Conservation (phyloP, 2,888 invertebrate genomes). For the Drosophila nigritarsus region DNA sequence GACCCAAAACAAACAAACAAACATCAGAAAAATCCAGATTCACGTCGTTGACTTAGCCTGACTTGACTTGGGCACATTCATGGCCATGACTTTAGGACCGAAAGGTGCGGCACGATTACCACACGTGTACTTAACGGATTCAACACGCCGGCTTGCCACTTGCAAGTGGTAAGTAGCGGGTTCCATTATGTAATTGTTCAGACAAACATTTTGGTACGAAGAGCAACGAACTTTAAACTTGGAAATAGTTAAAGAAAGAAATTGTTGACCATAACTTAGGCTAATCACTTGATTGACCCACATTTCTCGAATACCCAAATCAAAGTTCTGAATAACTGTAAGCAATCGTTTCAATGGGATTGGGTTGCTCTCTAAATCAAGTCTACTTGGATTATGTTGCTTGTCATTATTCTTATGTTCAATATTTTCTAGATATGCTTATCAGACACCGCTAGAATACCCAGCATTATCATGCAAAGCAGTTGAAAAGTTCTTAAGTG, state of each 20-base stretch:
- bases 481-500: slow-evolving; percentile 23
- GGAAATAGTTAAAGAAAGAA: background rate
- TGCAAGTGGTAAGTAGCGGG: slow-evolving; percentile 20
- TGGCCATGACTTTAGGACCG: slow-evolving; percentile 48
- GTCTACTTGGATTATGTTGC: slow-evolving; percentile 30
- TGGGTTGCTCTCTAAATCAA: slow-evolving; percentile 27
- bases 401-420: background rate
- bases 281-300: slow-evolving; percentile 38
- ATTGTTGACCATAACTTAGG: background rate
- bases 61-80: slow-evolving; percentile 11
- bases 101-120: slow-evolving; percentile 36
- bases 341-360: slow-evolving; percentile 33
- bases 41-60: slow-evolving; percentile 48
- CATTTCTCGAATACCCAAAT: slow-evolving; percentile 9
- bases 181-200: slow-evolving; percentile 63
- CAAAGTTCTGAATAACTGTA: slow-evolving; percentile 54
- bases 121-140: slow-evolving; percentile 65
- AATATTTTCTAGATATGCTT: slow-evolving; percentile 27
- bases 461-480: slow-evolving; percentile 63
- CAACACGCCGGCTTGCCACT: slow-evolving; percentile 60
- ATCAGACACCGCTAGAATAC: slow-evolving; percentile 24
- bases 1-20: slow-evolving; percentile 21
- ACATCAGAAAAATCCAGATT: slow-evolving; percentile 7
- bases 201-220: slow-evolving; percentile 33
- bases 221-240: slow-evolving; percentile 55